These are phyloP conservation scores for Illadopsis cleaveri DNA, from an alignment of 2,113 vertebrate genomes.

Conservation along the genomic window DNA sequence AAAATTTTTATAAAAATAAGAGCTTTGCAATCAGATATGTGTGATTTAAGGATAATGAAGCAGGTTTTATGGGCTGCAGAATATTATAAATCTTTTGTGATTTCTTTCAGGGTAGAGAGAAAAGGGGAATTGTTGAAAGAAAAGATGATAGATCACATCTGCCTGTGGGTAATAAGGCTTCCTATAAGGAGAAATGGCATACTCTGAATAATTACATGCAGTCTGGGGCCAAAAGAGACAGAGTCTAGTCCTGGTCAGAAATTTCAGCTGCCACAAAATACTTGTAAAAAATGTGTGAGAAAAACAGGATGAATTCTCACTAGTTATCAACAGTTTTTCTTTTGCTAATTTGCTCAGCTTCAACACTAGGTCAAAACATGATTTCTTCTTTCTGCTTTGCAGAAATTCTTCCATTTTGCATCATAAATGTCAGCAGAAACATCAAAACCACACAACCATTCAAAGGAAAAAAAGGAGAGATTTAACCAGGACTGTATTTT, in stretches of 20 bases:
- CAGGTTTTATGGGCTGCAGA: neutral
- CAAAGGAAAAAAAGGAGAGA: neutral
- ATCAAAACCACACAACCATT: neutral
- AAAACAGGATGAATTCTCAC: neutral
- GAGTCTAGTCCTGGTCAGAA: neutral
- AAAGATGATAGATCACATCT: conserved; percentile 19
- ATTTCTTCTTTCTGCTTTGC: neutral
- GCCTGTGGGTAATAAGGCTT: conserved; percentile 13
- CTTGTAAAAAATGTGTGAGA: neutral
- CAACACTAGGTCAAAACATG: neutral
- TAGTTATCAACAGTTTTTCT: neutral
- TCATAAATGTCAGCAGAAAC: neutral
- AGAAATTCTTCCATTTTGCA: neutral
- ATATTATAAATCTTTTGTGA: conserved; percentile 10
- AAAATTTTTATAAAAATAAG: neutral
- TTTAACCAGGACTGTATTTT: neutral
- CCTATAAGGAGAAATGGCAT: neutral
- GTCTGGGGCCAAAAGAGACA: neutral
- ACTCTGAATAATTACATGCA: neutral
- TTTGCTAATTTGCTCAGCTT: neutral
- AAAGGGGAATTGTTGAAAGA: neutral
- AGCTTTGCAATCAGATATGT: neutral
- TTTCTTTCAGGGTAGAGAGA: neutral
- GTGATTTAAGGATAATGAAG: conserved; percentile 12
- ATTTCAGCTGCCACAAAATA: neutral